Conservation (phyloP, 2,888 invertebrate species). For the Tetramorium bicarinatum region DNA sequence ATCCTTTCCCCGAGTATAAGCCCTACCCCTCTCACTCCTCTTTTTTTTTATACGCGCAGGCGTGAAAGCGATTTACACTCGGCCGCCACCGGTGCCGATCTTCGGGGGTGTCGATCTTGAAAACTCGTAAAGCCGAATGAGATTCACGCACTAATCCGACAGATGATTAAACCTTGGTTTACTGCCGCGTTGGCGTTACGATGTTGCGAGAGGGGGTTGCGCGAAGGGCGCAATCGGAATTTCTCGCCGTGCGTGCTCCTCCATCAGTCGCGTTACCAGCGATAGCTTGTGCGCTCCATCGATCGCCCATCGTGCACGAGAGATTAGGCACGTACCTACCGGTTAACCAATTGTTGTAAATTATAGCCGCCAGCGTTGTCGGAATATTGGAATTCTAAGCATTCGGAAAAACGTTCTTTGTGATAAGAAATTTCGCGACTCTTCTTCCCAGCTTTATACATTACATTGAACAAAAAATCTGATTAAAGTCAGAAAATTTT, state of each 20-base stretch:
- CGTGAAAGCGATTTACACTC: constrained; percentile 60
- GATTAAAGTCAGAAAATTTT: too few species aligned
- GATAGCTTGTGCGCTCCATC: constrained; percentile 43
- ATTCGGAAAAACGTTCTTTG: not conserved
- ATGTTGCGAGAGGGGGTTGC: constrained; percentile 62
- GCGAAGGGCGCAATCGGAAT: constrained; percentile 49
- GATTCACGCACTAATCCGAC: constrained; percentile 83
- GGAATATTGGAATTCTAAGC: not conserved
- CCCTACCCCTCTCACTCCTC: not conserved
- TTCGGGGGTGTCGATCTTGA: constrained; percentile 79
- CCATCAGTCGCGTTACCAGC: constrained; percentile 48
- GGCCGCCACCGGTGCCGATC: constrained; percentile 47
- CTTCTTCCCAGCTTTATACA: not conserved
- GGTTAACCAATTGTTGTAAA: constrained; percentile 41
- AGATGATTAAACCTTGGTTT: constrained; percentile 83
- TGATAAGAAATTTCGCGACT: not conserved
- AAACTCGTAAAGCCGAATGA: constrained; percentile 86
- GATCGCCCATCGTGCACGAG: constrained; percentile 28
- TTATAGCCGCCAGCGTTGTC: constrained; percentile 14
- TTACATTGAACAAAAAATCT: too few species aligned
- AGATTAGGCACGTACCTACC: constrained; percentile 54
- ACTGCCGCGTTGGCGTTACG: constrained; percentile 75
- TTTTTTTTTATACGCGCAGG: constrained; percentile 43
- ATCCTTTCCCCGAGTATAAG: constrained; percentile 43
- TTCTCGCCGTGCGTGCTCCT: constrained; percentile 53